Evolutionary conservation across 2,113 vertebrate genomes (phyloP), one percentile per base, ranked within the genome.

Genomic region (Brienomyrus brachyistius): DNA sequence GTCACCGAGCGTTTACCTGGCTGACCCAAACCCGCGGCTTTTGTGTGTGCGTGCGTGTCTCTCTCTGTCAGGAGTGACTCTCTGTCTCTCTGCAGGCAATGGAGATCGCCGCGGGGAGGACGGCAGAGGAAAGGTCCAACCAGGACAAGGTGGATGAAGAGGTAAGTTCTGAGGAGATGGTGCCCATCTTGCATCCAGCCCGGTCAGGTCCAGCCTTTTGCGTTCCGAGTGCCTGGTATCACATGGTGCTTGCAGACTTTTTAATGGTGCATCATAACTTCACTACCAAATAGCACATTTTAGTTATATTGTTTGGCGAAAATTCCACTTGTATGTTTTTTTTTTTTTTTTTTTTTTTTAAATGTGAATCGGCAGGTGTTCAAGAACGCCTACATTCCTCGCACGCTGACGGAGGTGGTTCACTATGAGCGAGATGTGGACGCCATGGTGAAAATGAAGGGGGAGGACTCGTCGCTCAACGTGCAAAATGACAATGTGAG

Each of bases 141-240:
- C 98, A 98, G 93, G 97, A 99, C 92, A 94, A 97, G 84, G 98
- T 99, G 85, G 97, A 99, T 74, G 98, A 99, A 82, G 98, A 99
- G 96, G 98, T 98, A 89, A 92, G 54, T 17, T 4, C 51, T 87
- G 21, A 90, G 7, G 70, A 31, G 19, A 86, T 4, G 27, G 50
- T 86, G 84, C 21, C 13, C 8, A 13, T 50, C 50, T 52, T 11
- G 23, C 13, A 5, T 84, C 6, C 47, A n/a, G 51, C 50, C n/a
- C 6, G 13, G 23, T 27, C 3, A 86, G 5, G n/a, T 51, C 48
- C 11, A 31, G 27, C n/a, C 7, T 52, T 19, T 21, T 77, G 31
- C 1, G n/a, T 35, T 40, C 31, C 9, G 5, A 74, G 59, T 27
- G 13, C 66, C 27, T 40, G 70, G 70, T 77, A 77, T 77, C 10